Evolutionary conservation across 2,888 invertebrate genomes (phyloP).

Genomic region (Pachydiplax longipennis): DNA sequence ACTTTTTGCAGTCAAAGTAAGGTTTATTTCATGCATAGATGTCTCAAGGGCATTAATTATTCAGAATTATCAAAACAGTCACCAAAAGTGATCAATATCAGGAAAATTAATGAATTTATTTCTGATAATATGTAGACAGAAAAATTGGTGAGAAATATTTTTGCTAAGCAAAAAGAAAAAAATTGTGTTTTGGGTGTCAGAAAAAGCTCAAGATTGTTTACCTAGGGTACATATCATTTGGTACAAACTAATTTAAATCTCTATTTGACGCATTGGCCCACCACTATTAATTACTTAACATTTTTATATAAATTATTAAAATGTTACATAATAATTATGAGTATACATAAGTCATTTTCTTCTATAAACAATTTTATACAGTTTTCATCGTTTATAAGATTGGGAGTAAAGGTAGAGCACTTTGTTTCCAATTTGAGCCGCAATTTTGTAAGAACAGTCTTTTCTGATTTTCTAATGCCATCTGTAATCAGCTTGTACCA

Average conservation of each 20-base stretch:
- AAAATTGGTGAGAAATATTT: slow-evolving; percentile 7
- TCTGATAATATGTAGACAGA: not conserved
- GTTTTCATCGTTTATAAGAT: slow-evolving; percentile 17
- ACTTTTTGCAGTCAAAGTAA: not conserved
- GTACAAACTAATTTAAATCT: slow-evolving; percentile 42
- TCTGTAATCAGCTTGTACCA: slow-evolving; percentile 33
- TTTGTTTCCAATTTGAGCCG: slow-evolving; percentile 1
- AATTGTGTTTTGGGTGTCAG: not conserved
- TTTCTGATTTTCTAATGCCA: not conserved
- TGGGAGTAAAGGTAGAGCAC: not conserved
- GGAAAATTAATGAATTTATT: not conserved
- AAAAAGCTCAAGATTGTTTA: not conserved
- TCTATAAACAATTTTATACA: not conserved
- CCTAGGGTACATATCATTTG: slow-evolving; percentile 34
- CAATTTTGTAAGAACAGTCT: not conserved
- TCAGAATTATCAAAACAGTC: not conserved
- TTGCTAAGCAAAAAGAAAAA: slow-evolving; percentile 4
- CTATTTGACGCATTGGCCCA: not conserved
- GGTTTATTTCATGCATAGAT: not conserved
- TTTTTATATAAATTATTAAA: slow-evolving; percentile 25
- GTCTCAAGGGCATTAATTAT: not conserved
- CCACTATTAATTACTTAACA: not conserved
- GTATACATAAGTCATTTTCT: not conserved
- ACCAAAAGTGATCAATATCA: not conserved
- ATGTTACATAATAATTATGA: not conserved